Percentiles rank a stretch among this genome's conserved stretches.
Conservation (phyloP, 2,888 invertebrate genomes). For the Drosophila meridiana region DNA sequence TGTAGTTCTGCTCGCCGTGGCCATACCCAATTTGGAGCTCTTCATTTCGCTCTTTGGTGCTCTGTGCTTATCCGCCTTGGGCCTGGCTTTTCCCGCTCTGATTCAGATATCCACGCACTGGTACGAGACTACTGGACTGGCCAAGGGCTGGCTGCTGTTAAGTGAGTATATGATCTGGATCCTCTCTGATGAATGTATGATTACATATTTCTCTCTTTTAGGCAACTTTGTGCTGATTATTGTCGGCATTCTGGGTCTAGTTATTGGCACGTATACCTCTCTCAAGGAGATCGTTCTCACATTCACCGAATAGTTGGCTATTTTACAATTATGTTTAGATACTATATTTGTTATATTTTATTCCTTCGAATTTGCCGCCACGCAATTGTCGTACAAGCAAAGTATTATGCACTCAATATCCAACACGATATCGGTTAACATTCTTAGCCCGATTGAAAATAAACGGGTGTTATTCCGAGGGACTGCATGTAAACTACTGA, state of each 20-base stretch:
- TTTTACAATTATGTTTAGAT: conserved; percentile 21
- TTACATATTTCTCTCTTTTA: not conserved
- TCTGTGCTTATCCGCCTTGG: conserved; percentile 93
- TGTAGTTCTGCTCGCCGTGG: conserved; percentile 92
- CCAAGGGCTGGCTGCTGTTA: conserved; percentile 87
- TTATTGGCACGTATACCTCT: conserved; percentile 90
- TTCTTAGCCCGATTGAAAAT: conserved; percentile 42
- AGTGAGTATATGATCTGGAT: conserved; percentile 81
- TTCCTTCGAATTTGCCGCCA: conserved; percentile 49
- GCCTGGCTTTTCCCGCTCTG: conserved; percentile 95
- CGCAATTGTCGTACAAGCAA: conserved; percentile 58
- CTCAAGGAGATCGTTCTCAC: conserved; percentile 88
- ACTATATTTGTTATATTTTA: conserved; percentile 19
- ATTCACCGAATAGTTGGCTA: conserved; percentile 83
- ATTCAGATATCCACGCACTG: conserved; percentile 94
- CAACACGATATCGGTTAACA: conserved; percentile 47
- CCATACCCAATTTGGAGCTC: conserved; percentile 93
- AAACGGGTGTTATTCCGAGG: not conserved
- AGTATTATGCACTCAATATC: conserved; percentile 69
- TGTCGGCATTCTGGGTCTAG: conserved; percentile 89
- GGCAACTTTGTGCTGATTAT: conserved; percentile 87
- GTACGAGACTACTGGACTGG: conserved; percentile 87
- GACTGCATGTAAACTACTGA: conserved; percentile 39
- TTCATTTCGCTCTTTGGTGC: conserved; percentile 95
- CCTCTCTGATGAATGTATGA: too few relatives aligned